phyloP scores from a whole-genome alignment of 2,888 invertebrate genomes.

The Zootermopsis nevadensis region DNA sequence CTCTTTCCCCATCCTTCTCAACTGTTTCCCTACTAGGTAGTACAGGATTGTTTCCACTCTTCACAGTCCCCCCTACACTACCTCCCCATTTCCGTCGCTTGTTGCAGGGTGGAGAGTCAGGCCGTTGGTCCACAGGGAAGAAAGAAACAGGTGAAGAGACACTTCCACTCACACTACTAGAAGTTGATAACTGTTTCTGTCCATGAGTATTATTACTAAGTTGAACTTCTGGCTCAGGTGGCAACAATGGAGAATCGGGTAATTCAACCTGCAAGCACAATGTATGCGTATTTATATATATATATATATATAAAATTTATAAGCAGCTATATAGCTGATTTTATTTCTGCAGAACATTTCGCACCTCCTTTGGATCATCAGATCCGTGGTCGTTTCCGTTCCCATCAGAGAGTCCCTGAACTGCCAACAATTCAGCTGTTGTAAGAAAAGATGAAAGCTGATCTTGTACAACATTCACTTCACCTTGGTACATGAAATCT shows the following conservation, averaged over 20 bases:
- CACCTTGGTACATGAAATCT: constrained; percentile 85
- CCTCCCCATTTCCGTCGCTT: constrained; percentile 48
- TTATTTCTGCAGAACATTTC: too few species aligned
- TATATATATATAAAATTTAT: too few species aligned
- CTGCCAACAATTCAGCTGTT: constrained; percentile 80
- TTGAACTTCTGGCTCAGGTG: constrained; percentile 45
- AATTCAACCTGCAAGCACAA: constrained; percentile 42
- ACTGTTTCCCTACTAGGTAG: constrained; percentile 16
- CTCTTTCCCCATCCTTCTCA: constrained; percentile 38
- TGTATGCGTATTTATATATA: background rate
- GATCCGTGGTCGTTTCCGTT: constrained; percentile 59
- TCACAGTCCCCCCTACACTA: constrained; percentile 14
- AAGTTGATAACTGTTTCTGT: constrained; percentile 16
- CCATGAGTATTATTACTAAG: constrained; percentile 35
- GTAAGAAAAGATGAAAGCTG: constrained; percentile 81
- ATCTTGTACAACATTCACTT: constrained; percentile 84
- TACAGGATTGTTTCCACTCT: constrained; percentile 53
- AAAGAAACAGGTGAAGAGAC: constrained; percentile 47
- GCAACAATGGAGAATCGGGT: constrained; percentile 42
- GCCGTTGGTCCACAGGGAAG: constrained; percentile 34
- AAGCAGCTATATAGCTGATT: too few species aligned
- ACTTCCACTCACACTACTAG: constrained; percentile 21
- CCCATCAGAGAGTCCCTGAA: constrained; percentile 78
- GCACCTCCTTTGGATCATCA: constrained; percentile 26
- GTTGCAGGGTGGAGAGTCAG: constrained; percentile 46